Evolutionary conservation across 2,888 invertebrate species (phyloP).

Genomic region (Cerceris ruficornis): DNA sequence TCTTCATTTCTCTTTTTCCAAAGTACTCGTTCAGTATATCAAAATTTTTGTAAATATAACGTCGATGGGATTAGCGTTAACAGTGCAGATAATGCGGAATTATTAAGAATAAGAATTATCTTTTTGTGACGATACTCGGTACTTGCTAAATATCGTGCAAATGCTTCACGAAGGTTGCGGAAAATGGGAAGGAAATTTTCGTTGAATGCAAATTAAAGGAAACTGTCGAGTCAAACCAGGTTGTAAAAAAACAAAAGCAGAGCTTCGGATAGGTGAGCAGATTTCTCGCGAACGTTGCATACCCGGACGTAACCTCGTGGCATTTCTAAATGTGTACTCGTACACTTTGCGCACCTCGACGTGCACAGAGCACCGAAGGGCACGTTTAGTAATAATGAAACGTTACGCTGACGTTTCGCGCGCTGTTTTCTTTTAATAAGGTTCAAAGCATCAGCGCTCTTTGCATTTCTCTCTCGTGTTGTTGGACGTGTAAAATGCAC

Average conservation of each 20-base stretch:
- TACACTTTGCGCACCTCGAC: conserved; percentile 23
- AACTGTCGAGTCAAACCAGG: too few relatives aligned
- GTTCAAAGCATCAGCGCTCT: not conserved
- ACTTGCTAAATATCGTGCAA: too few relatives aligned
- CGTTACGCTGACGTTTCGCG: not conserved
- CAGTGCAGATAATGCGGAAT: too few relatives aligned
- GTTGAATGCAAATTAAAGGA: too few relatives aligned
- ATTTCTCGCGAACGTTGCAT: conserved; percentile 28
- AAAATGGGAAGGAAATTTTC: too few relatives aligned
- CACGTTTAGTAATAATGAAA: conserved; percentile 21
- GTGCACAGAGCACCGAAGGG: conserved; percentile 34
- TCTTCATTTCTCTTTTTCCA: too few relatives aligned
- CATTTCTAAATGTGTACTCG: conserved; percentile 54
- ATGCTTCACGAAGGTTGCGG: too few relatives aligned
- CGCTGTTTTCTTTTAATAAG: not conserved
- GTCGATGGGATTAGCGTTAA: too few relatives aligned
- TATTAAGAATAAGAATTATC: too few relatives aligned
- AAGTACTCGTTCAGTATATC: too few relatives aligned
- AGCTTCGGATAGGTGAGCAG: conserved; percentile 14
- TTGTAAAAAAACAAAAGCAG: not conserved
- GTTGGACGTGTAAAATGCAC: not conserved
- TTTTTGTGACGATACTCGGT: too few relatives aligned
- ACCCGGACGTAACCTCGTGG: conserved; percentile 64
- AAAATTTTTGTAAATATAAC: too few relatives aligned
- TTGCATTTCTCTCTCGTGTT: not conserved